Evolutionary conservation across 1,140 invertebrate species (phyloP).

Genomic region (Hetaerina americana): DNA sequence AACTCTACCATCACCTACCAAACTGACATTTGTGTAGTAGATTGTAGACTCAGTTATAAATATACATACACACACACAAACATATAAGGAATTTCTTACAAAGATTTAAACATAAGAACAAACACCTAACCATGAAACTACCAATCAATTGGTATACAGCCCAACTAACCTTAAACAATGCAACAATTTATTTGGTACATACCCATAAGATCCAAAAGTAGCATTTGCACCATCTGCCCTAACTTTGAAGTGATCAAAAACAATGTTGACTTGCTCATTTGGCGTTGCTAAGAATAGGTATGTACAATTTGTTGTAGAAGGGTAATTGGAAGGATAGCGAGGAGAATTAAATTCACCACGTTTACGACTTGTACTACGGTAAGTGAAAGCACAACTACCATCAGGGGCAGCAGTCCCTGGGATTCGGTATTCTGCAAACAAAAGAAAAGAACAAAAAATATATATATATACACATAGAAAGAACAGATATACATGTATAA

Average conservation of each 20-base stretch:
- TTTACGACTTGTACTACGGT: conserved; percentile 71
- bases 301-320: conserved; percentile 81
- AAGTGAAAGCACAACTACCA: conserved; percentile 81
- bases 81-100: too few species aligned
- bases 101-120: too few species aligned
- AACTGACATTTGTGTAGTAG: too few species aligned
- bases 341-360: conserved; percentile 90
- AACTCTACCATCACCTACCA: too few species aligned
- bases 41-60: too few species aligned
- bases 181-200: too few species aligned
- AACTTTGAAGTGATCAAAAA: conserved; percentile 88
- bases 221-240: conserved; percentile 46
- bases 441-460: not conserved
- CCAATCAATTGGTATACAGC: too few species aligned
- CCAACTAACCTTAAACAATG: too few species aligned
- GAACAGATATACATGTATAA: not conserved
- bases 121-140: too few species aligned
- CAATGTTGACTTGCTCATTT: conserved; percentile 81
- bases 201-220: conserved; percentile 42
- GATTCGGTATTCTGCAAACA: conserved; percentile 72
- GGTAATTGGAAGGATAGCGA: conserved; percentile 89
- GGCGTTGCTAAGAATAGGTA: conserved; percentile 74
- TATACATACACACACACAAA: too few species aligned
- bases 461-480: not conserved
- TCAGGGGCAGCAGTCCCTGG: conserved; percentile 86